Percentiles rank a stretch among this genome's conserved stretches.
Evolutionary conservation across 2,113 vertebrate species (phyloP).

Genomic region (Etheostoma spectabile): DNA sequence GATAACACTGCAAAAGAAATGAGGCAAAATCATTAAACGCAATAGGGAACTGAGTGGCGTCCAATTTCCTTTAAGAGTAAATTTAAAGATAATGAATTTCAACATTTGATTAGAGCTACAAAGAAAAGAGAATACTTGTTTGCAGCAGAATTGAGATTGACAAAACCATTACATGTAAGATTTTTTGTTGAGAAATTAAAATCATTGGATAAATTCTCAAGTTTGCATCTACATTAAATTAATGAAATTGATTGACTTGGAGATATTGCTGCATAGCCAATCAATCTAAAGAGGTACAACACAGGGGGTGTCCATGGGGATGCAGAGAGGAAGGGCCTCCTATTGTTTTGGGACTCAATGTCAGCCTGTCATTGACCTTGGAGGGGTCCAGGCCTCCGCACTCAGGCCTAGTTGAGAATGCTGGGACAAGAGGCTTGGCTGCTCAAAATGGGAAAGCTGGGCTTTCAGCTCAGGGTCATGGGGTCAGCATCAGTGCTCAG

Average conservation of each 20-base stretch:
- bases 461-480: conserved; percentile 80
- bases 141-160: conserved; percentile 55
- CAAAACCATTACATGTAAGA: conserved; percentile 45
- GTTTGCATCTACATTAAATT: conserved; percentile 70
- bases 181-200: conserved; percentile 46
- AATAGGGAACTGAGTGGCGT: conserved; percentile 14
- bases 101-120: conserved; percentile 35
- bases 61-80: conserved; percentile 50
- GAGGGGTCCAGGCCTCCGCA: conserved; percentile 41
- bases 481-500: conserved; percentile 82
- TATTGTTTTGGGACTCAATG: conserved; percentile 77
- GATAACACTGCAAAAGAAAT: conserved; percentile 39
- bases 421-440: conserved; percentile 59
- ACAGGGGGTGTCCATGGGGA: conserved; percentile 66
- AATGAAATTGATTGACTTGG: conserved; percentile 83
- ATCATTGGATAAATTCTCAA: conserved; percentile 53
- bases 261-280: conserved; percentile 75
- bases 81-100: conserved; percentile 53
- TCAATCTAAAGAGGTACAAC: conserved; percentile 74
- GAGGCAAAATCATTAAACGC: conserved; percentile 46
- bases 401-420: conserved; percentile 59
- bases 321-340: conserved; percentile 66
- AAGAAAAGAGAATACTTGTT: conserved; percentile 23
- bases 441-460: conserved; percentile 70
- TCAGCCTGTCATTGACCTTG: conserved; percentile 85